Evolutionary conservation across 1,140 invertebrate species (phyloP).

Genomic region (Dolichoris vasculosae): DNA sequence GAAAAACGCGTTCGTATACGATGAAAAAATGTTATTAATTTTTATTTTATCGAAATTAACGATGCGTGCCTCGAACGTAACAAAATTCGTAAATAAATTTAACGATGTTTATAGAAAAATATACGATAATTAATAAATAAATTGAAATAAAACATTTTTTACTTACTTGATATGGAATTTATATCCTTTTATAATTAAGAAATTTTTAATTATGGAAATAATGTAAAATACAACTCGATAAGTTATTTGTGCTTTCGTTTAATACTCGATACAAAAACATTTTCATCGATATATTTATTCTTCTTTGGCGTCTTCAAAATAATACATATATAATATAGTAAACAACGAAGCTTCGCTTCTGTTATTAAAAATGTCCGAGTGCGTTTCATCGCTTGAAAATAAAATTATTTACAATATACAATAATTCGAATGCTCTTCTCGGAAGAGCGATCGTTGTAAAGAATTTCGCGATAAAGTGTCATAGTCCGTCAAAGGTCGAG

Average conservation of each 20-base stretch:
- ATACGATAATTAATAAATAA: no score
- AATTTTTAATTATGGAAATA: not conserved
- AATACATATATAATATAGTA: not conserved
- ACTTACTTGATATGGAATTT: not conserved
- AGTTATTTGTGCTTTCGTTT: not conserved
- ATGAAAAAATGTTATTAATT: no score
- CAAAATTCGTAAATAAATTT: no score
- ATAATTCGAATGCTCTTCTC: not conserved
- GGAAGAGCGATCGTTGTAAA: not conserved
- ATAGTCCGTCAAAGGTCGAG: not conserved
- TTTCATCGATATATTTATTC: not conserved
- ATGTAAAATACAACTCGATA: not conserved
- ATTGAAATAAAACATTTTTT: no score
- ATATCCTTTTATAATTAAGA: not conserved
- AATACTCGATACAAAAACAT: not conserved
- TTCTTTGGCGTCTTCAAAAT: not conserved
- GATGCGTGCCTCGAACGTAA: no score
- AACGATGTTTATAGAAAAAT: no score
- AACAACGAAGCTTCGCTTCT: not conserved
- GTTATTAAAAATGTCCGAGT: not conserved
- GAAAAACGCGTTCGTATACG: not conserved
- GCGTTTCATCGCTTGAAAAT: not conserved
- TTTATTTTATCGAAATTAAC: no score
- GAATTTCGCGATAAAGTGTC: not conserved
- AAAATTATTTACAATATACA: not conserved